Base-by-base conservation (phyloP, 2,113 vertebrate genomes). In the Tragulus kanchil region DNA sequence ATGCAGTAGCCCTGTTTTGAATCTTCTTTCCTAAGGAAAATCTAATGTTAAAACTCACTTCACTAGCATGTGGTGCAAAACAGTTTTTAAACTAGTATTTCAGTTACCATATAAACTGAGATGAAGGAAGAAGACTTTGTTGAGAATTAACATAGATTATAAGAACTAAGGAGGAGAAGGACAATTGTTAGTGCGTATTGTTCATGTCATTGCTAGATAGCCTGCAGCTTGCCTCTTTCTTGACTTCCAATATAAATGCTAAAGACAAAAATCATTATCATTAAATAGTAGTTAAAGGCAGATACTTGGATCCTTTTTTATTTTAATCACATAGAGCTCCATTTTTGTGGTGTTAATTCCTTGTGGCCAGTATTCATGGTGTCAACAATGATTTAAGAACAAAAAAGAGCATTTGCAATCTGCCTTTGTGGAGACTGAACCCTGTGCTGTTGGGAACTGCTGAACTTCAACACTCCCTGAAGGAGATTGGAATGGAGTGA, bases 281-380 rank as follows among this genome's bases (percentile, higher is more conserved):
- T 98, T 98, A 98, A 98, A 98, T 97, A 98, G 97, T 98, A 98
- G 97, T 99, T 99, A 99, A 98, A 98, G 97, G 97, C 98, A 98
- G 97, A 98, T 98, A 98, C 97, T 98, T 98, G 97, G 95, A 97
- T 95, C 56, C 28, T 94, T 98, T 98, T 98, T 98, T 96, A 98
- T 98, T 98, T 98, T 98, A 98, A 99, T 99, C 98, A 98, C 94
- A 98, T 89, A 97, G 97, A 98, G 97, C 97, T 97, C 97, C 77
- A 96, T 98, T n/a, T n/a, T n/a, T n/a, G n/a, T n/a, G n/a, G n/a
- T n/a, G n/a, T n/a, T n/a, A n/a, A n/a, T n/a, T n/a, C n/a, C n/a
- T n/a, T n/a, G n/a, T n/a, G n/a, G n/a, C n/a, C n/a, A n/a, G n/a
- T n/a, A n/a, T n/a, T n/a, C n/a, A n/a, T n/a, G n/a, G n/a, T n/a